Base-by-base conservation (phyloP, 2,888 invertebrate genomes). In the Lasioglossum morio region DNA sequence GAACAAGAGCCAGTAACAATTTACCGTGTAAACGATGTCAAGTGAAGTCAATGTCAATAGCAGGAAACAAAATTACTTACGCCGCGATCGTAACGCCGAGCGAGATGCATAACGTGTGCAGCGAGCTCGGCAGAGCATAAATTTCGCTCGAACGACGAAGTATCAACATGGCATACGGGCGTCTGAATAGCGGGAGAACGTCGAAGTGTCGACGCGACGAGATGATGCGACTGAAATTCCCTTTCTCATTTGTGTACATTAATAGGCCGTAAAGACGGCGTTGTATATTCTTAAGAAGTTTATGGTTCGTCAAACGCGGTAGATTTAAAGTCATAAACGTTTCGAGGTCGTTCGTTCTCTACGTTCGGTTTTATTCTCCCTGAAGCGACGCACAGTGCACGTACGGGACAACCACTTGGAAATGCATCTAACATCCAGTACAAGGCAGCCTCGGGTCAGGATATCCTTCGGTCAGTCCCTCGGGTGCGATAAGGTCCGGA, bases 401-500 rank as follows among this genome's bases (percentile, higher is more conserved):
- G 63, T 23, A 46, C 40, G 14, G 81, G 80, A 84, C 84, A 72
- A 66, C 66, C 85, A 84, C 83, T 90, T 85, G 78, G 85, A 89
- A 90, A 91, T 87, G 90, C 90, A 87, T 91, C 84, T 76, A 84
- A 90, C 37, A 86, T 88, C 87, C 82, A 78, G 46, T 82, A 88
- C 87, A 88, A 66, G 66, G 19, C 34, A 88, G 88, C 88, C 86
- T 84, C 82, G 66, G 82, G 46, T 79, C 73, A 48, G 73, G 72
- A 80, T 86, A 81, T 87, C 84, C 87, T 82, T 87, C 80, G 88
- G 89, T 34, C 90, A 81, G 92, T 93, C 94, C 94, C 95, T 78
- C 37, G 94, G 93, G 95, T 92, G 91, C 94, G 95, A 95, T 95
- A 95, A 95, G 93, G 91, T 92, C 88, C 89, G 93, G 94, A 95